Evolutionary conservation across 2,888 invertebrate species (phyloP).

Genomic region (Lymantria monacha): DNA sequence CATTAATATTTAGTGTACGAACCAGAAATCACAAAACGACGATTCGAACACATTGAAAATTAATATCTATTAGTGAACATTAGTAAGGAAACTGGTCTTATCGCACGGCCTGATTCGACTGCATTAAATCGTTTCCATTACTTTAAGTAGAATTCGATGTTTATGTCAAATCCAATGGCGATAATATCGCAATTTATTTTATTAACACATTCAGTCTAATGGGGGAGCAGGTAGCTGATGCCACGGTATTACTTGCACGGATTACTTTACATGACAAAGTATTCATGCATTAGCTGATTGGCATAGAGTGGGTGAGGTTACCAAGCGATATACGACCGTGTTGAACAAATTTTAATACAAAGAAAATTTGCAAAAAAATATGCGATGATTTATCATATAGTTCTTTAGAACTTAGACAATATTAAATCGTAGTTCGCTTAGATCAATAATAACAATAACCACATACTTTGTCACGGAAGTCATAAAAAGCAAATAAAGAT

Average conservation of each 20-base stretch:
- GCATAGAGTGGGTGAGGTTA: neutral
- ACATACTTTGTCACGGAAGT: too few species aligned
- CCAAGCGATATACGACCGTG: neutral
- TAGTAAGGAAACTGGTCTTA: conserved; percentile 54
- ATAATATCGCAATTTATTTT: conserved; percentile 78
- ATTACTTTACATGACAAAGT: conserved; percentile 13
- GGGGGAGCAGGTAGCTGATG: conserved; percentile 47
- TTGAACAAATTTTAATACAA: too few species aligned
- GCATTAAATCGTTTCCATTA: conserved; percentile 78
- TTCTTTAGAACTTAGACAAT: too few species aligned
- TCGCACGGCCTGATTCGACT: conserved; percentile 61
- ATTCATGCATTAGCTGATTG: conserved; percentile 11
- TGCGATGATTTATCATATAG: too few species aligned
- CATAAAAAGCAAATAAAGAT: too few species aligned
- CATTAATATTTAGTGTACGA: neutral
- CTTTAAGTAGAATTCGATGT: conserved; percentile 80
- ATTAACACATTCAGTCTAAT: conserved; percentile 70
- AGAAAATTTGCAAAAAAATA: too few species aligned
- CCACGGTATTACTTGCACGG: conserved; percentile 17
- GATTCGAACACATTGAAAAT: conserved; percentile 29
- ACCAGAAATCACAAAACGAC: neutral
- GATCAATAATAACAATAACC: too few species aligned
- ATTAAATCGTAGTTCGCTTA: too few species aligned
- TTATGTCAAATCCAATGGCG: conserved; percentile 72
- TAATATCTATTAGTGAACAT: conserved; percentile 43